A percentile compares a stretch with the other conserved stretches of the same genome.
Evolutionary conservation across 1,140 invertebrate genomes (phyloP).

Genomic region (Dreissena polymorpha): DNA sequence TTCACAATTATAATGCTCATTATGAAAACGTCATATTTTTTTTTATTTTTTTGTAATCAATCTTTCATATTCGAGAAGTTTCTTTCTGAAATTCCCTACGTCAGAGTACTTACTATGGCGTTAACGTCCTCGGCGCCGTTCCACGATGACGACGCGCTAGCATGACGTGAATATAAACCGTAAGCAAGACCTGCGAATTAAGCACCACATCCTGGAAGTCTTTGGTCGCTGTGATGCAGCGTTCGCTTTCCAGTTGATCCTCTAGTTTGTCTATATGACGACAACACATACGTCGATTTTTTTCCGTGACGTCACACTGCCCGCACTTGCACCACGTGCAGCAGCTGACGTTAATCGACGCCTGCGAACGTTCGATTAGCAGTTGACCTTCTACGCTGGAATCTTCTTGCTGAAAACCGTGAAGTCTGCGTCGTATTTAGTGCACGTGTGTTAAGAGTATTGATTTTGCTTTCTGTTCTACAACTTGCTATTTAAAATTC

Average conservation of each 20-base stretch:
- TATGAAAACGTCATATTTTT: too few species aligned
- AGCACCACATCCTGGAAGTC: constrained; percentile 65
- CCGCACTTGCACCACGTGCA: constrained; percentile 64
- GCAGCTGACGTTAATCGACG: constrained; percentile 17
- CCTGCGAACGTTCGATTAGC: constrained; percentile 58
- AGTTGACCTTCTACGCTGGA: constrained; percentile 59
- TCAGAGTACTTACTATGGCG: constrained; percentile 59
- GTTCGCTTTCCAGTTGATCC: constrained; percentile 39
- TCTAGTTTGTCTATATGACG: constrained; percentile 60
- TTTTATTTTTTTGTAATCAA: too few species aligned
- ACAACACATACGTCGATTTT: constrained; percentile 58
- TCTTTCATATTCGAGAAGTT: too few species aligned
- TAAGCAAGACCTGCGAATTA: constrained; percentile 62
- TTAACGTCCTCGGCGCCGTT: constrained; percentile 57
- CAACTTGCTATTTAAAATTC: neutral
- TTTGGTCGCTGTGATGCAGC: constrained; percentile 62
- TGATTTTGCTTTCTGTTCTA: neutral
- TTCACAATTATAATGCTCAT: too few species aligned
- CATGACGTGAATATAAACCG: constrained; percentile 68
- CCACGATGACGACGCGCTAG: constrained; percentile 60
- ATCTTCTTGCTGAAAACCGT: constrained; percentile 66
- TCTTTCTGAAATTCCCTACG: too few species aligned
- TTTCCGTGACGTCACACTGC: constrained; percentile 61
- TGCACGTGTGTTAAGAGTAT: constrained; percentile 48
- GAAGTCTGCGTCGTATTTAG: constrained; percentile 66